Evolutionary conservation across 1,140 invertebrate genomes (phyloP), one percentile per base, ranked within the genome.

Genomic region (Calephelis nemesis): DNA sequence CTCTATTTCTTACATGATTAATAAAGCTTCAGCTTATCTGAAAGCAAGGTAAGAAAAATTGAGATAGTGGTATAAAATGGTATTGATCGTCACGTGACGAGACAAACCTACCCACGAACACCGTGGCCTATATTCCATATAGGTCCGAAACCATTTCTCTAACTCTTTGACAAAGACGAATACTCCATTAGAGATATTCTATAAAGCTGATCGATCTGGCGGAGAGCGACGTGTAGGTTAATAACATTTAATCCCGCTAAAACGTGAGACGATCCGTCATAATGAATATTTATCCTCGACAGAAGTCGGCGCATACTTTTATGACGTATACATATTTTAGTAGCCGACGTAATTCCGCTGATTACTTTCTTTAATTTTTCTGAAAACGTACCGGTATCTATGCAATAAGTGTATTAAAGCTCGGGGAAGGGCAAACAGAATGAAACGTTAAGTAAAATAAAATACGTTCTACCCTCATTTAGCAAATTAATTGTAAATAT

Each of bases 271-370:
- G 83, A 89, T 83, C 87, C 87, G 81, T 82, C 85, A 90, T 91
- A 91, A 90, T 91, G 89, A 91, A 91, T 90, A 90, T 90, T 91
- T 91, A 91, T 91, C 78, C 82, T 80, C 81, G 75, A 83, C 84
- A 86, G 81, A 86, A 85, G 80, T 84, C 78, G 82, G 78, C 78
- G 80, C 85, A 85, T 87, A 90, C 87, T 90, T 91, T 91, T 90
- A 88, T 85, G 84, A 85, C 86, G 86, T 81, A 88, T 89, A 91
- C 88, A 91, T 91, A 91, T 91, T 91, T 91, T 87, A 91, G 87
- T 91, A 89, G 86, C 85, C 79, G 67, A 65, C 82, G 86, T 90
- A 91, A 90, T 88, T 85, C 77, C 83, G 83, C 84, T 89, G 87
- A 90, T 91, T 88, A 84, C 87, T 88, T 91, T 87, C 85, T 89